Evolutionary conservation across 2,113 vertebrate genomes (phyloP).

Genomic region (Kryptolebias marmoratus): DNA sequence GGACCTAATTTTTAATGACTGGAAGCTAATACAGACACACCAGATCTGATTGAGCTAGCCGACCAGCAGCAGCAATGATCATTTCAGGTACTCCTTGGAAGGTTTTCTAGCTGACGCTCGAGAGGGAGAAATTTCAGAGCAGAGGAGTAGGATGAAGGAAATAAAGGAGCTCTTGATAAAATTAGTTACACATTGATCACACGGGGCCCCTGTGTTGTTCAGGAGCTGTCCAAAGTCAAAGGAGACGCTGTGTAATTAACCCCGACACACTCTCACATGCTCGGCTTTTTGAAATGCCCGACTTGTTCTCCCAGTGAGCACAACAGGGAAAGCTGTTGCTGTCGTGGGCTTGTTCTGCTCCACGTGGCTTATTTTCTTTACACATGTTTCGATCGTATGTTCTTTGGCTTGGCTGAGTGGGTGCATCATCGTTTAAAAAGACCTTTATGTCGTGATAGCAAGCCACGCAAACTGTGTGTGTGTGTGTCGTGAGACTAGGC

Average conservation of each 20-base stretch:
- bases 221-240: conserved; percentile 39
- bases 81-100: background rate
- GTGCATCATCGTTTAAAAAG: conserved; percentile 15
- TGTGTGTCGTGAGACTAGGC: conserved; percentile 34
- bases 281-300: background rate
- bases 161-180: background rate
- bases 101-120: background rate
- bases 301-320: background rate
- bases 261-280: conserved; percentile 16
- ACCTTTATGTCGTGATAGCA: background rate
- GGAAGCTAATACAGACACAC: background rate
- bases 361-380: conserved; percentile 1
- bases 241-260: conserved; percentile 28
- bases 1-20: background rate
- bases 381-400: conserved; percentile 2
- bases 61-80: conserved; percentile 3
- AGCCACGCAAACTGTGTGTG: conserved; percentile 14
- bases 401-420: background rate
- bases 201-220: conserved; percentile 24
- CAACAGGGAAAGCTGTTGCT: background rate
- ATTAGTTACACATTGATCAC: conserved; percentile 25
- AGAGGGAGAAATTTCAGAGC: conserved; percentile 1
- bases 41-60: conserved; percentile 32
- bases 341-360: background rate
- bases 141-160: background rate